Evolutionary conservation across 2,113 vertebrate genomes (phyloP).

Genomic region (Rhodinocichla rosea): DNA sequence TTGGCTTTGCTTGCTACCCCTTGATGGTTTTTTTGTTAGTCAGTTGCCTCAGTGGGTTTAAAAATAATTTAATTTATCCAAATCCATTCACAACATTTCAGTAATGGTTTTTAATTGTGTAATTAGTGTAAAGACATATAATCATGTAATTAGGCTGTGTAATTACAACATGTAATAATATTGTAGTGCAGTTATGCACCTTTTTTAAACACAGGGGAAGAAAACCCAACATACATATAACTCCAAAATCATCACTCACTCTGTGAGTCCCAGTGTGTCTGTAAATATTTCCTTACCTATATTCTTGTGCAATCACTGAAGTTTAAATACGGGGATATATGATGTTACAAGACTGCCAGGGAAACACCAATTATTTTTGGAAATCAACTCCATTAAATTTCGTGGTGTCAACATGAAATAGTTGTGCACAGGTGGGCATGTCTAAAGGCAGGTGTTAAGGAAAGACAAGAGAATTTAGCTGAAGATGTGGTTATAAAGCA

Average conservation of each 20-base stretch:
- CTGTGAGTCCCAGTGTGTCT: neutral
- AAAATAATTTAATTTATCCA: constrained; percentile 58
- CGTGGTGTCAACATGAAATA: neutral
- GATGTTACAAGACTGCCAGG: neutral
- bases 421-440: neutral
- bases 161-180: constrained; percentile 67
- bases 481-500: neutral
- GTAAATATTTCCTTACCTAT: neutral
- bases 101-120: constrained; percentile 62
- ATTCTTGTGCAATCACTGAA: neutral
- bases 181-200: constrained; percentile 16
- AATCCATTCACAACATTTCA: constrained; percentile 39
- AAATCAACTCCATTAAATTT: neutral
- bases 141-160: constrained; percentile 54
- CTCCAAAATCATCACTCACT: neutral
- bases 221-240: neutral
- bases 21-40: neutral
- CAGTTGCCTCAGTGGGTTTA: neutral
- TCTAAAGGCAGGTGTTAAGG: neutral
- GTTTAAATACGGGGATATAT: neutral
- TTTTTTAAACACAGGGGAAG: neutral
- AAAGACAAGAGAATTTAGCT: neutral
- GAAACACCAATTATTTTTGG: neutral
- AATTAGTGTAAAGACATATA: constrained; percentile 65
- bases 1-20: neutral